A percentile compares a stretch with the other conserved stretches of the same genome.
Conservation (phyloP, 2,113 vertebrate species). For the Pipra filicauda region DNA sequence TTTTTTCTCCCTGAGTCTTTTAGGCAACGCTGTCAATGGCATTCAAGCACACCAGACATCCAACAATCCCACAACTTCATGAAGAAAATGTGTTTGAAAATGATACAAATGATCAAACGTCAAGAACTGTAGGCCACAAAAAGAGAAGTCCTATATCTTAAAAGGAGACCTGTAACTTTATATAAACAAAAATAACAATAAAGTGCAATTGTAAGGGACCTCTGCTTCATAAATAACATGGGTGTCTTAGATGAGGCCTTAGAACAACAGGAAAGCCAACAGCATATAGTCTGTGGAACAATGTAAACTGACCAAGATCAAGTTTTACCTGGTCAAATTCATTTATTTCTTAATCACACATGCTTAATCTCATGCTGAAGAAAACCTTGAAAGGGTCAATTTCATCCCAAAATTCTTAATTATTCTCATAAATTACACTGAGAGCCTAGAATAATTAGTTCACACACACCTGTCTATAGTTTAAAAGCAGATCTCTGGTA, state of each 20-base stretch:
- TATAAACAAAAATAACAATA: background rate
- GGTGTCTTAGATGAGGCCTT: background rate
- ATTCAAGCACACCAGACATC: background rate
- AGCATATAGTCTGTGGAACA: background rate
- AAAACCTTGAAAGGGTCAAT: background rate
- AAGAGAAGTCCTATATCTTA: background rate
- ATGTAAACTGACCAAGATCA: background rate
- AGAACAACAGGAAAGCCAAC: background rate
- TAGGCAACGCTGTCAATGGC: too few relatives aligned
- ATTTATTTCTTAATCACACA: background rate
- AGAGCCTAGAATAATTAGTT: background rate
- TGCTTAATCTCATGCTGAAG: background rate
- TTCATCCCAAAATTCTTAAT: background rate
- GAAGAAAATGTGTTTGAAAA: background rate
- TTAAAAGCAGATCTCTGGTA: background rate
- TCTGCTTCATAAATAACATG: background rate
- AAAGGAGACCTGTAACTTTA: background rate
- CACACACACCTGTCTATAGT: background rate
- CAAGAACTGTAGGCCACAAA: background rate
- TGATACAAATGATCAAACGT: accelerated
- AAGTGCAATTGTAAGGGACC: background rate
- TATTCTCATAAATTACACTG: background rate
- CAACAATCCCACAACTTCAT: background rate
- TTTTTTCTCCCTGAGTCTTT: too few relatives aligned
- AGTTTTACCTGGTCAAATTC: background rate